Conservation (phyloP, 2,888 invertebrate genomes). For the Prosopocoilus inquinatus region DNA sequence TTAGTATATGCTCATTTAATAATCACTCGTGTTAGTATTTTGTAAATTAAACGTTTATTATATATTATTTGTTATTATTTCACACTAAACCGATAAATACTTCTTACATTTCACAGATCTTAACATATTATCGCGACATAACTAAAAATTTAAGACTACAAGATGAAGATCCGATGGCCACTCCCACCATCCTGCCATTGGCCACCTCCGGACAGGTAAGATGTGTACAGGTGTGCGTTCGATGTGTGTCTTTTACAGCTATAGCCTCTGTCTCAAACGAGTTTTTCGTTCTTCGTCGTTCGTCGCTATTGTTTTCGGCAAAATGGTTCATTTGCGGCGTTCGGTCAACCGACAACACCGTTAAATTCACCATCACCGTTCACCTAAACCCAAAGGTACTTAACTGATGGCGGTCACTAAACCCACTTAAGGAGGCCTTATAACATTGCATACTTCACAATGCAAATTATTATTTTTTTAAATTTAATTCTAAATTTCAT, state of each 20-base stretch:
- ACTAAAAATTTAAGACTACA: slow-evolving; percentile 44
- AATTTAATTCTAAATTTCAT: too few species aligned
- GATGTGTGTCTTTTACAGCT: neutral
- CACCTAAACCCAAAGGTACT: too few species aligned
- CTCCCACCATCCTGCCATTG: slow-evolving; percentile 41
- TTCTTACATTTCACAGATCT: slow-evolving; percentile 47
- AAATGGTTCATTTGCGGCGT: neutral
- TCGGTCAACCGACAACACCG: neutral
- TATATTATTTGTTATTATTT: slow-evolving; percentile 51
- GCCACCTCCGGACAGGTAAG: slow-evolving; percentile 21
- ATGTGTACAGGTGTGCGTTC: neutral
- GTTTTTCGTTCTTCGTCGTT: neutral
- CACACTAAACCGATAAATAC: slow-evolving; percentile 52
- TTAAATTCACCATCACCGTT: too few species aligned
- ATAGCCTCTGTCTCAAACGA: neutral
- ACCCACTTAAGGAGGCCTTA: too few species aligned
- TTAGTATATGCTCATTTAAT: slow-evolving; percentile 43
- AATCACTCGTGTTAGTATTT: slow-evolving; percentile 43
- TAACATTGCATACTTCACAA: too few species aligned
- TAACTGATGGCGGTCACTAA: too few species aligned
- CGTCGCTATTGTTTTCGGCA: neutral
- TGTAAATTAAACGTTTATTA: slow-evolving; percentile 51
- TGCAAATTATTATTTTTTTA: too few species aligned
- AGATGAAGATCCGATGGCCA: slow-evolving; percentile 34
- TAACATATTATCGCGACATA: slow-evolving; percentile 46